Base-by-base conservation (phyloP, 2,797 vertebrate species). In the Tympanoctomys barrerae region DNA sequence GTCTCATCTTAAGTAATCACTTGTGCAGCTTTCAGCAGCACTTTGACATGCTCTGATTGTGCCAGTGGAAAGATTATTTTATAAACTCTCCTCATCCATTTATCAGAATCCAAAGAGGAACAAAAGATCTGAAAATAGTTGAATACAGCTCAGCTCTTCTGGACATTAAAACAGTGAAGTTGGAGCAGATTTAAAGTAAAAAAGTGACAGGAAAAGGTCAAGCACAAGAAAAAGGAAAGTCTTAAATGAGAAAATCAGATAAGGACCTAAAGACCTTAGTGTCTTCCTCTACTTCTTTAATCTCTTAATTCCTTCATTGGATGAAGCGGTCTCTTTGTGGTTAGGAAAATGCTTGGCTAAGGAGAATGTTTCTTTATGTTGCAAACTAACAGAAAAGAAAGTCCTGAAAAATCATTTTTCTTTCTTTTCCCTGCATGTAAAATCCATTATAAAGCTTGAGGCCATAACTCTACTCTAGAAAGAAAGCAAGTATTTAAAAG, bases 391-490 rank as follows among this genome's bases (percentile, higher is more conserved):
- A 92, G 94, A 97, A 95, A 81, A 64, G 94, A 97, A 64, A 95
- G 82, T 61, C 62, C 85, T 66, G 33, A 87, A 81, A 95, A 85
- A 91, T 81, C n/a, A n/a, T 91, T 94, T 77, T 83, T 91, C 11
- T 87, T 83, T 96, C 83, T 68, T 57, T 89, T 96, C 31, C 94
- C 82, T 89, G 87, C 75, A 64, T 97, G 57, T 81, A 52, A 98
- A 94, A 85, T 87, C 94, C 73, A 71, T 24, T 94, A 24, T 39
- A 96, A 93, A 90, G 52, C 92, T 96, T 85, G 77, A 93, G 85
- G 86, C 85, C 93, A 96, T 78, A 49, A 84, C n/a, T 93, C 39
- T 39, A 96, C 87, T 64, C 42, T 92, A 79, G 91, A 90, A 97
- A 96, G 90, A 59, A 89, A 75, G 66, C 75, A 96, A 96, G 12